Evolutionary conservation across 2,113 vertebrate species (phyloP).

Genomic region (Cebidichthys violaceus): DNA sequence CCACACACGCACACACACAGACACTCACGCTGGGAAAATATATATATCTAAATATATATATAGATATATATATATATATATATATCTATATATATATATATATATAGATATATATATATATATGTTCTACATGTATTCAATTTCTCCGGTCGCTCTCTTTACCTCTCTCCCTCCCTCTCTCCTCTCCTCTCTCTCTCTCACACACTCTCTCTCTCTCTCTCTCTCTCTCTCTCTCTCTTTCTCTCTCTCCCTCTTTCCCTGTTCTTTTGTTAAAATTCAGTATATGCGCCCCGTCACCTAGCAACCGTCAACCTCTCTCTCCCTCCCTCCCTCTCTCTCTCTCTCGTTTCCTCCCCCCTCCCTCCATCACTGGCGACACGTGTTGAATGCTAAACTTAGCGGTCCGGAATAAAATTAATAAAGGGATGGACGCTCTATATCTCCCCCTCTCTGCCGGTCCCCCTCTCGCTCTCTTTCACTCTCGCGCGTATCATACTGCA

Average conservation of each 20-base stretch:
- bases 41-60: conserved; percentile 72
- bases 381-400: conserved; percentile 91
- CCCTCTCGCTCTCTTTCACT: conserved; percentile 68
- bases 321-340: conserved; percentile 70
- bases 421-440: conserved; percentile 78
- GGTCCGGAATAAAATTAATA: conserved; percentile 86
- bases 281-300: conserved; percentile 89
- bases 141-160: conserved; percentile 82
- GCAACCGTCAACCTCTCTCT: conserved; percentile 87
- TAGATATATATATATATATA: conserved; percentile 83
- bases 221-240: conserved; percentile 47
- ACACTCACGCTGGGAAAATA: conserved; percentile 53
- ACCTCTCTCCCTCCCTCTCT: conserved; percentile 72
- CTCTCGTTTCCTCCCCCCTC: conserved; percentile 65
- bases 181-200: conserved; percentile 50
- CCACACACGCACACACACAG: conserved; percentile 43
- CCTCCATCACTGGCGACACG: conserved; percentile 87
- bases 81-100: conserved; percentile 78
- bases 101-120: conserved; percentile 68
- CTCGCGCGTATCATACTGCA: conserved; percentile 82
- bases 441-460: conserved; percentile 56
- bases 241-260: conserved; percentile 82
- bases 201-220: conserved; percentile 13
- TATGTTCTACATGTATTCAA: conserved; percentile 87
- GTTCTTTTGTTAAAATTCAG: conserved; percentile 91